These are phyloP conservation scores for Amphiura filiformis DNA, from an alignment of 35 echinoderm and acorn worm species.

Conservation along the genomic window DNA sequence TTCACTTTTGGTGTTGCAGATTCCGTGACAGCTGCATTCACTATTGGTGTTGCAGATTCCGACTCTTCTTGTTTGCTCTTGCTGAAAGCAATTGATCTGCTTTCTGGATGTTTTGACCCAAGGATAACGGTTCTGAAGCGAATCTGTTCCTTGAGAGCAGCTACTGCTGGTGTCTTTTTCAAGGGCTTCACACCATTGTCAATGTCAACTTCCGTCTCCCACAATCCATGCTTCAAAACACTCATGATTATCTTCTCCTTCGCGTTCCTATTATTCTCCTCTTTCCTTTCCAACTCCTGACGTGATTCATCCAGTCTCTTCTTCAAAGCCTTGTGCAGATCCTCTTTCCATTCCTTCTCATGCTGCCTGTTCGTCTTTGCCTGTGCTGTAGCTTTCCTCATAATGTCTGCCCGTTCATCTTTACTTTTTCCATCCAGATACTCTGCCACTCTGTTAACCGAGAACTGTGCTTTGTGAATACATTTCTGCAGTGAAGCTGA, in stretches of 20 bases:
- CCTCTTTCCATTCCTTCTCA: not conserved
- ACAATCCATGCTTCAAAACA: not conserved
- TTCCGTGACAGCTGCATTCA: too few relatives aligned
- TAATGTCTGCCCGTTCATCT: conserved; percentile 3
- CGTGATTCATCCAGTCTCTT: conserved; percentile 6
- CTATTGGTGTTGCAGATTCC: too few relatives aligned
- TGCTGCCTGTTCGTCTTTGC: not conserved
- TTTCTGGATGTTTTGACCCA: not conserved
- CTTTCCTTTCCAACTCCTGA: not conserved
- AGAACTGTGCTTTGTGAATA: not conserved
- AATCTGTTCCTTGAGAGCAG: not conserved
- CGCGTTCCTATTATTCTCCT: not conserved
- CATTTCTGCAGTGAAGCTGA: conserved; percentile 5
- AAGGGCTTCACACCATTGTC: not conserved
- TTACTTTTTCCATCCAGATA: not conserved
- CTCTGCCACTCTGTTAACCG: not conserved
- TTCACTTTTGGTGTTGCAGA: too few relatives aligned
- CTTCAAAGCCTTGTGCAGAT: not conserved
- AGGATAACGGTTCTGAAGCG: not conserved
- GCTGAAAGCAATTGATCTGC: not conserved
- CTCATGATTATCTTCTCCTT: conserved; percentile 12
- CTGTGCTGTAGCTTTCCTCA: not conserved
- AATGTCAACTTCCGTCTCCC: not conserved
- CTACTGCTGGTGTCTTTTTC: not conserved
- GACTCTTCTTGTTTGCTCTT: not conserved